A percentile compares a stretch with the other conserved stretches of the same genome.
Conservation (phyloP, 1,140 invertebrate species). For the Cyphomyrmex costatus region DNA sequence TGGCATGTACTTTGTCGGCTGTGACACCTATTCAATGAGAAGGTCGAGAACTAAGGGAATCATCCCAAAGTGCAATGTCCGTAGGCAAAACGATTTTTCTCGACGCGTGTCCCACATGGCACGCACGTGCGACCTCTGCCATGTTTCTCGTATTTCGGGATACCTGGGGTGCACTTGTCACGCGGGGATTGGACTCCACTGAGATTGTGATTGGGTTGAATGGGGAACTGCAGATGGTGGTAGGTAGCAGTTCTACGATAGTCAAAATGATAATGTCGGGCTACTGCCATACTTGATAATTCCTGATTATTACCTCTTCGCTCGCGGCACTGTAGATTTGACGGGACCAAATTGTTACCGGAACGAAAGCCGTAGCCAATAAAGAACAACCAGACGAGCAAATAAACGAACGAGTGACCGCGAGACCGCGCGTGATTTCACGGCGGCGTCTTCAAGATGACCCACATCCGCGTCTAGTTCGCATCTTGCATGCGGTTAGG, state of each 20-base stretch:
- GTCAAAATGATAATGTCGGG: background rate
- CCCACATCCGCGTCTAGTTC: background rate
- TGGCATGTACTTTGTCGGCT: background rate
- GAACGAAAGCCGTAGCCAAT: background rate
- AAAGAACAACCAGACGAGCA: background rate
- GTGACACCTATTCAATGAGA: background rate
- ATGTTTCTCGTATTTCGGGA: slow-evolving; percentile 36
- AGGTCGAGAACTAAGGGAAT: background rate
- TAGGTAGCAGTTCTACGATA: slow-evolving; percentile 5
- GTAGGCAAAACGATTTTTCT: background rate
- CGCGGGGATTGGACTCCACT: background rate
- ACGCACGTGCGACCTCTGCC: slow-evolving; percentile 18
- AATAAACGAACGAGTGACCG: slow-evolving; percentile 41
- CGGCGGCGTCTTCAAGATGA: slow-evolving; percentile 15
- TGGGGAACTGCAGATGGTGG: background rate
- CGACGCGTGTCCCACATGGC: slow-evolving; percentile 21
- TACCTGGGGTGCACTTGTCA: slow-evolving; percentile 21
- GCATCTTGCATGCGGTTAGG: slow-evolving; percentile 53
- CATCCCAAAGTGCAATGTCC: background rate
- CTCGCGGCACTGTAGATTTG: background rate
- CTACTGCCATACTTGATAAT: background rate
- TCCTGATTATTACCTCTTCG: slow-evolving; percentile 4
- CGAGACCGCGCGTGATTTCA: slow-evolving; percentile 38
- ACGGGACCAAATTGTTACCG: slow-evolving; percentile 18
- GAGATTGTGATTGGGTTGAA: slow-evolving; percentile 7